Base-by-base conservation (phyloP, 2,888 invertebrate genomes). In the Leptopilina syphax region DNA sequence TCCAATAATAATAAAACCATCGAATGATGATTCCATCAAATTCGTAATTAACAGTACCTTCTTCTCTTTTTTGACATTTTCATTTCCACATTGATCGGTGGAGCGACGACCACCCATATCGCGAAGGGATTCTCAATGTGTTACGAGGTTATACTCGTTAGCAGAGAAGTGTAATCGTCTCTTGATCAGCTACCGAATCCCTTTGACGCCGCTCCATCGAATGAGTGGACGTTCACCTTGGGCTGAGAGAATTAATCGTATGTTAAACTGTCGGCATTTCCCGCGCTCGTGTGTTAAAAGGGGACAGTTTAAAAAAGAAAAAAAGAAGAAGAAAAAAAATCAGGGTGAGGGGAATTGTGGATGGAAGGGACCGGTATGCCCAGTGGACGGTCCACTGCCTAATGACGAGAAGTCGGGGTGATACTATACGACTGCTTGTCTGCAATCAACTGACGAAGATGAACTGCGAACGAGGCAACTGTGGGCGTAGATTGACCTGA, bases 381-480 rank as follows among this genome's bases (percentile, higher is more conserved):
- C 34, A 34, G 34, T 34, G 84, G 77, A 79, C 80, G 84, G 85
- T 83, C 83, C 83, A 80, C 82, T 79, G 81, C 79, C 82, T 85
- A 85, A 85, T 86, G 86, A 85, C 82, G 81, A 79, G 80, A 80
- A 81, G 67, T 81, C 79, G 68, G 78, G 81, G 82, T 83, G 84
- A 82, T 84, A 60, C 82, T 82, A 80, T 73, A 77, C 83, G 77
- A 44, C 78, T 77, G 81, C 80, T 80, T 81, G 81, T 84, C 86
- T 76, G 84, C 83, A 65, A 77, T 77, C 34, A 79, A 70, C 78
- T 84, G 86, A 86, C 87, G 85, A 87, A 86, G 86, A 87, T 87
- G 82, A 86, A 86, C 86, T 60, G 77, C 44, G 18, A 77, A 47
- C 77, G 63, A 77, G 60, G 41, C 44, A 3, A 65, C 77, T 77